phyloP scores from a whole-genome alignment of 2,888 invertebrate species.

The Tipula helvola region DNA sequence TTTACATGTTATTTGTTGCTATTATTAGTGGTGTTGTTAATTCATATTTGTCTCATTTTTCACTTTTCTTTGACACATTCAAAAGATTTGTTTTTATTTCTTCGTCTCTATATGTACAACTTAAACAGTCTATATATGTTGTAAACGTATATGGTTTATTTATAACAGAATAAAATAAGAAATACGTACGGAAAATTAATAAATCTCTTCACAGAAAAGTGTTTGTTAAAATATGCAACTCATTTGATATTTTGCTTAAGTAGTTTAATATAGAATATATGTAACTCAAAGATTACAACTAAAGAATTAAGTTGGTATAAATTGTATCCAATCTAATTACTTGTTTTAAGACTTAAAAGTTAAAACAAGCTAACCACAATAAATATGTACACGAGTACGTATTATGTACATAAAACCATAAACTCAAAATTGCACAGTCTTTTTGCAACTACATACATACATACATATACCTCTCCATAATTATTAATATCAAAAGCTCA shows the following conservation, averaged over 20 bases:
- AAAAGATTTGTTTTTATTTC: not conserved
- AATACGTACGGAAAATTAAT: not conserved
- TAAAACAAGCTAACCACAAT: not conserved
- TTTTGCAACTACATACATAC: not conserved
- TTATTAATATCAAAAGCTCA: not conserved
- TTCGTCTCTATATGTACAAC: not conserved
- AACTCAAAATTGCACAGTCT: not conserved
- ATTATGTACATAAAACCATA: not conserved
- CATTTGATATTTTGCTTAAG: not conserved
- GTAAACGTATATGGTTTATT: not conserved
- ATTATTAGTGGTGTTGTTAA: not conserved
- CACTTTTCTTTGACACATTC: not conserved
- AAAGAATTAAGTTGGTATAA: not conserved
- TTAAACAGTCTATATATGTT: not conserved
- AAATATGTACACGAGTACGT: too few species aligned
- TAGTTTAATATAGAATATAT: not conserved
- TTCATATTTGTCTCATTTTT: slow-evolving; percentile 4
- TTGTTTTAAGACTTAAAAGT: not conserved
- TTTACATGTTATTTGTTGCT: not conserved
- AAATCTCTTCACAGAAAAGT: not conserved
- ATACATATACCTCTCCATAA: not conserved
- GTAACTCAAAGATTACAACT: not conserved
- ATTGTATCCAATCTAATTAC: not conserved
- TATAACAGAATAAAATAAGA: not conserved
- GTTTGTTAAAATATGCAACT: not conserved